A percentile compares a stretch with the other conserved stretches of the same genome.
Conservation (phyloP, 2,888 invertebrate species). For the Blera fallax region DNA sequence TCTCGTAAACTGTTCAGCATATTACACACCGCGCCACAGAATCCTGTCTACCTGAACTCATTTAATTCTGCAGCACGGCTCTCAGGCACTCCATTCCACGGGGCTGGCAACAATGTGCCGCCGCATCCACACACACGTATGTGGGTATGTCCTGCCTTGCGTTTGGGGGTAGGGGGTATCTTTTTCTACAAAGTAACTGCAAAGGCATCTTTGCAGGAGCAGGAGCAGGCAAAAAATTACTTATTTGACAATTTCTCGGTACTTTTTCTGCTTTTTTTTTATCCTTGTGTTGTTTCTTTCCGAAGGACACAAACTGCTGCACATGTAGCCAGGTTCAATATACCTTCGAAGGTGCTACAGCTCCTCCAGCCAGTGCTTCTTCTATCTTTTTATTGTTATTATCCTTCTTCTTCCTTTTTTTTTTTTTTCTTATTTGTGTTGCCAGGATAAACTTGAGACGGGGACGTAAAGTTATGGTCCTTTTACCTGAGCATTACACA, state of each 20-base stretch:
- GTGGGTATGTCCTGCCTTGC: background rate
- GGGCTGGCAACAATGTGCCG: constrained; percentile 40
- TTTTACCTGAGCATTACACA: constrained; percentile 44
- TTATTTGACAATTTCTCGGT: constrained; percentile 64
- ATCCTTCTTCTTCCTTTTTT: constrained; percentile 10
- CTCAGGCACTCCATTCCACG: constrained; percentile 35
- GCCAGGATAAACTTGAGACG: constrained; percentile 65
- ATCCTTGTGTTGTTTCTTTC: constrained; percentile 51
- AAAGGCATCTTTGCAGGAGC: constrained; percentile 52
- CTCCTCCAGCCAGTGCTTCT: constrained; percentile 38
- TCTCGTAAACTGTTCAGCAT: constrained; percentile 30
- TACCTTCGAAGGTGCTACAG: constrained; percentile 70
- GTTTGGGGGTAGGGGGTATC: too few species aligned
- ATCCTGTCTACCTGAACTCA: constrained; percentile 45
- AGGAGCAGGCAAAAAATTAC: constrained; percentile 29
- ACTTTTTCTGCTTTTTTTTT: background rate
- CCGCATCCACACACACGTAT: constrained; percentile 23
- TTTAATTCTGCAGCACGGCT: constrained; percentile 63
- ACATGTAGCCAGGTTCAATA: constrained; percentile 63
- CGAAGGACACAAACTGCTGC: constrained; percentile 51
- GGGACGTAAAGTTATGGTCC: constrained; percentile 66
- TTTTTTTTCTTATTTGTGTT: background rate
- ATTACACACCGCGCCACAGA: background rate
- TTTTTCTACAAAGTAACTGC: constrained; percentile 47
- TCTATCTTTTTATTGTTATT: constrained; percentile 50